Conservation (phyloP, 2,888 invertebrate genomes). For the Melieria crassipennis region DNA sequence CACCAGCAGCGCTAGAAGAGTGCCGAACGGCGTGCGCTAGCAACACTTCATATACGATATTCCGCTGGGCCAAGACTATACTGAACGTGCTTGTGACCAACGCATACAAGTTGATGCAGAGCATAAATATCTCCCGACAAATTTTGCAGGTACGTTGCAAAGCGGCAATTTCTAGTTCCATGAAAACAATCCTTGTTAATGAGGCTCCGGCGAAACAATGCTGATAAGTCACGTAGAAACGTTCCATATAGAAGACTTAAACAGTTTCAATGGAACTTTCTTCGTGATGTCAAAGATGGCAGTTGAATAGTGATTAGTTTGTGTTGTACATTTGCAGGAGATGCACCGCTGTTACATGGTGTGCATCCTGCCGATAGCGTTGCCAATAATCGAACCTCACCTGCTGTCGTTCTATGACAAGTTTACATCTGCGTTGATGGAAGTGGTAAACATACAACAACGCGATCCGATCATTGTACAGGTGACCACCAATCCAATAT, state of each 20-base stretch:
- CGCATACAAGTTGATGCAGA: slow-evolving; percentile 55
- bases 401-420: slow-evolving; percentile 55
- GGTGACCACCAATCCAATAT: slow-evolving; percentile 41
- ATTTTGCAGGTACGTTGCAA: slow-evolving; percentile 48
- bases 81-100: slow-evolving; percentile 56
- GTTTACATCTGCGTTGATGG: slow-evolving; percentile 55
- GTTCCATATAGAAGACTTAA: no score
- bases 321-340: slow-evolving; percentile 34
- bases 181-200: no score
- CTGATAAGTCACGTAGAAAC: no score
- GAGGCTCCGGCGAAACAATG: no score
- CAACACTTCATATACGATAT: slow-evolving; percentile 52
- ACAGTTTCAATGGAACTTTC: no score
- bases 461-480: slow-evolving; percentile 40
- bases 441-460: slow-evolving; percentile 49
- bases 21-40: slow-evolving; percentile 47
- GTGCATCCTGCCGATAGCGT: slow-evolving; percentile 53
- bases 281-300: no score
- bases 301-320: no score
- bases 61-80: slow-evolving; percentile 60
- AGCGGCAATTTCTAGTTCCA: no score
- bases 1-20: slow-evolving; percentile 35
- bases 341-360: slow-evolving; percentile 58
- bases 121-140: slow-evolving; percentile 43
- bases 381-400: slow-evolving; percentile 51